phyloP scores from a whole-genome alignment of 2,797 vertebrate species.

The Fundulus diaphanus region DNA sequence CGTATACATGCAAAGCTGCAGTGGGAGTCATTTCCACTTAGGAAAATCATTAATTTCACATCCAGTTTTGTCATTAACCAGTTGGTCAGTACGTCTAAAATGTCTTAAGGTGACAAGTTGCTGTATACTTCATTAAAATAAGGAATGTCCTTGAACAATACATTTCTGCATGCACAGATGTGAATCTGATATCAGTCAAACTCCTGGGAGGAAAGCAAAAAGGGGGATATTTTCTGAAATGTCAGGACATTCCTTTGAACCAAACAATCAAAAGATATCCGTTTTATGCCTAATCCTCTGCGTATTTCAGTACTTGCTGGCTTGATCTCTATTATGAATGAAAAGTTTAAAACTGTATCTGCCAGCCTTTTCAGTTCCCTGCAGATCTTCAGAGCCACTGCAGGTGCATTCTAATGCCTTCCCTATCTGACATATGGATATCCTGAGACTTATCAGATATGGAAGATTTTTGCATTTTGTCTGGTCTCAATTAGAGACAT shows the following conservation, averaged over 20 bases:
- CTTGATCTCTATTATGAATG: constrained; percentile 42
- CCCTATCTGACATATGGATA: constrained; percentile 52
- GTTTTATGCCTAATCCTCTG: constrained; percentile 40
- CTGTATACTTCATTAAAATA: constrained; percentile 1
- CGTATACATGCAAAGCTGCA: background rate
- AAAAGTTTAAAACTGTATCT: constrained; percentile 60
- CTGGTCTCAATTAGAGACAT: constrained; percentile 50
- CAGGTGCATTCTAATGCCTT: constrained; percentile 57
- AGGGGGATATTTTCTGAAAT: constrained; percentile 41
- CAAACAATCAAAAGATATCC: constrained; percentile 51
- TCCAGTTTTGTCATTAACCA: constrained; percentile 1
- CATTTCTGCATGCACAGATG: constrained; percentile 33
- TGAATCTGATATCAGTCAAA: constrained; percentile 40
- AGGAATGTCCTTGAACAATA: constrained; percentile 31
- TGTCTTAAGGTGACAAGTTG: background rate
- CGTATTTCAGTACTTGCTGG: constrained; percentile 34
- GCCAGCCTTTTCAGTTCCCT: constrained; percentile 45
- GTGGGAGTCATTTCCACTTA: background rate
- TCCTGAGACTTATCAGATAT: constrained; percentile 52
- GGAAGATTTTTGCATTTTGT: constrained; percentile 46
- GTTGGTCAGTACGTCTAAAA: background rate
- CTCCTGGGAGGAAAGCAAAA: constrained; percentile 15
- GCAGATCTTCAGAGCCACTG: constrained; percentile 33
- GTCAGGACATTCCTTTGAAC: constrained; percentile 50
- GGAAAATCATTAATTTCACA: background rate